Evolutionary conservation across 2,888 invertebrate species (phyloP).

Genomic region (Horisme vitalbata): DNA sequence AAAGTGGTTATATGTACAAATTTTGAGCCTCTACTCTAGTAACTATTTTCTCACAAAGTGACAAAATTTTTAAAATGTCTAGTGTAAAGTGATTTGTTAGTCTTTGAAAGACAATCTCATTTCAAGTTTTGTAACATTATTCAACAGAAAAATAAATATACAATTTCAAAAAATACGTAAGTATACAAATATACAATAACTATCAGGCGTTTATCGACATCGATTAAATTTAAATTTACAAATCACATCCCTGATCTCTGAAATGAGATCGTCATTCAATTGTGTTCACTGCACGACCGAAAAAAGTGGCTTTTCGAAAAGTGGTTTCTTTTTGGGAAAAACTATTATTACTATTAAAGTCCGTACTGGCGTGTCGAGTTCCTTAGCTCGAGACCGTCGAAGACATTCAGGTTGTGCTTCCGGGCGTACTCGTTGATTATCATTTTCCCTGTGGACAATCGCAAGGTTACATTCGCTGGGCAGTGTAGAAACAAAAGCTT

Average conservation of each 20-base stretch:
- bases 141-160: too few species aligned
- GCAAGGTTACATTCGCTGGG: constrained; percentile 45
- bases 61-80: too few species aligned
- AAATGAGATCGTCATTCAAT: constrained; percentile 13
- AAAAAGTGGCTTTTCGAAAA: constrained; percentile 2
- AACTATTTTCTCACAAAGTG: too few species aligned
- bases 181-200: too few species aligned
- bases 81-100: constrained; percentile 16
- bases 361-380: constrained; percentile 91
- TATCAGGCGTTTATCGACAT: constrained; percentile 1
- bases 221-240: not conserved
- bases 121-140: too few species aligned
- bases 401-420: constrained; percentile 89
- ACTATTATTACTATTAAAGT: constrained; percentile 86
- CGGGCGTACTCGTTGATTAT: constrained; percentile 89
- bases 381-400: constrained; percentile 88
- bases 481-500: constrained; percentile 18
- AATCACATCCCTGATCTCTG: not conserved
- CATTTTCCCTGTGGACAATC: constrained; percentile 85
- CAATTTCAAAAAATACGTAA: too few species aligned
- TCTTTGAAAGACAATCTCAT: constrained; percentile 15
- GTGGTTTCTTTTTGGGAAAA: constrained; percentile 55
- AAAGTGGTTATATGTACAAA: too few species aligned
- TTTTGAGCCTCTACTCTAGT: too few species aligned
- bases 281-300: constrained; percentile 3